Conservation (phyloP, 64 coral and sea anemone genomes). For the Montipora foliosa region DNA sequence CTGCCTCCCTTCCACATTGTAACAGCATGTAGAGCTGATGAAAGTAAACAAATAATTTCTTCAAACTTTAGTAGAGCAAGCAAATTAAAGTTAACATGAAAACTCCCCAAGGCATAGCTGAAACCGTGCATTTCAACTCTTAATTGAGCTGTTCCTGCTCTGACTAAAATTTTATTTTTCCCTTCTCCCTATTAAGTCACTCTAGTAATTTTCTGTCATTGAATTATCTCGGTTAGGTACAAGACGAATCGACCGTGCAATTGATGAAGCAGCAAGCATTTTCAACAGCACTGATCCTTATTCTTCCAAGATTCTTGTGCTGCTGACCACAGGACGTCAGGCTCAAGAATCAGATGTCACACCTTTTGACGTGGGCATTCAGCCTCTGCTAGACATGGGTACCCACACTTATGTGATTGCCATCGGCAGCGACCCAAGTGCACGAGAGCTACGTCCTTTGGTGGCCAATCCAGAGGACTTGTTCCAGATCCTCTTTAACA, state of each 20-base stretch:
- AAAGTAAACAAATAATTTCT: too few species aligned
- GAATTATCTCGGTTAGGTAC: not conserved
- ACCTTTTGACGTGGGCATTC: constrained; percentile 8
- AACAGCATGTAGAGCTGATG: too few species aligned
- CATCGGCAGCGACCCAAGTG: constrained; percentile 33
- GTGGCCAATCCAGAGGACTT: constrained; percentile 18
- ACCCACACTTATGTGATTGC: constrained; percentile 53
- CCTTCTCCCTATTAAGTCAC: too few species aligned
- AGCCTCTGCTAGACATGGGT: constrained; percentile 24
- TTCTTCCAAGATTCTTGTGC: constrained; percentile 50
- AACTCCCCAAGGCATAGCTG: too few species aligned
- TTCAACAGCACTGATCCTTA: constrained; percentile 13
- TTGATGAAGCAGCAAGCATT: constrained; percentile 36
- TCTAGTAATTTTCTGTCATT: not conserved
- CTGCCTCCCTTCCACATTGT: too few species aligned
- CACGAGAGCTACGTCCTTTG: constrained; percentile 11
- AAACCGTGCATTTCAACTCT: too few species aligned
- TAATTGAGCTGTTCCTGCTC: too few species aligned
- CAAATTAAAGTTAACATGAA: too few species aligned
- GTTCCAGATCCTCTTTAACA: constrained; percentile 21
- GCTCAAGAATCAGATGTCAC: constrained; percentile 17
- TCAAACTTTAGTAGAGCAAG: too few species aligned
- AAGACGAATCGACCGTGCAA: constrained; percentile 62
- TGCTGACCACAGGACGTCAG: constrained; percentile 43
- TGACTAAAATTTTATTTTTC: too few species aligned